These are phyloP conservation scores for Simalia tracyae DNA, from an alignment of 2,797 vertebrate genomes.

Conservation along the genomic window DNA sequence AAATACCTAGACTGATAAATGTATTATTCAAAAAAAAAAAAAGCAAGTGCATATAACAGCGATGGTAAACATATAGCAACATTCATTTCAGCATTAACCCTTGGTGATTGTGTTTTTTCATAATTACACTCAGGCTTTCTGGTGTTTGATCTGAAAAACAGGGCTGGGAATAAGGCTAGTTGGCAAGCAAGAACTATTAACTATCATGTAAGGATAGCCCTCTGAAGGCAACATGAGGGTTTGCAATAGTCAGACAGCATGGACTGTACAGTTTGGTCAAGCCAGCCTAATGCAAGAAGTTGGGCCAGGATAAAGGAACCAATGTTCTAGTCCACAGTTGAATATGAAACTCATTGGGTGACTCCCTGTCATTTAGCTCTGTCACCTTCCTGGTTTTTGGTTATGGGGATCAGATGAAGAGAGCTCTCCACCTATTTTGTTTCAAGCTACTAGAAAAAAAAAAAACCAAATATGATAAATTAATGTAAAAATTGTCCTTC, in stretches of 20 bases:
- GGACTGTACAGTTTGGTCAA: neutral
- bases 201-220: neutral
- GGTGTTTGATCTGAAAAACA: neutral
- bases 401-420: neutral
- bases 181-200: neutral
- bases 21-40: too few relatives aligned
- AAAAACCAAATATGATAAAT: neutral
- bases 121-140: neutral
- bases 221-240: neutral
- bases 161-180: neutral
- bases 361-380: neutral
- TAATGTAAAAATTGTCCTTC: neutral
- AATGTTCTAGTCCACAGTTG: neutral
- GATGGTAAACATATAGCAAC: too few relatives aligned
- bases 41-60: too few relatives aligned
- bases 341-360: neutral
- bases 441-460: neutral
- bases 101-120: neutral
- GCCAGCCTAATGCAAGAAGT: neutral
- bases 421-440: neutral
- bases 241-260: neutral
- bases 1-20: too few relatives aligned
- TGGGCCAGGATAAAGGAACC: neutral
- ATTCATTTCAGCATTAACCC: neutral
- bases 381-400: neutral